Base-by-base conservation (phyloP, 1,140 invertebrate species). In the Drosophila suzukii region DNA sequence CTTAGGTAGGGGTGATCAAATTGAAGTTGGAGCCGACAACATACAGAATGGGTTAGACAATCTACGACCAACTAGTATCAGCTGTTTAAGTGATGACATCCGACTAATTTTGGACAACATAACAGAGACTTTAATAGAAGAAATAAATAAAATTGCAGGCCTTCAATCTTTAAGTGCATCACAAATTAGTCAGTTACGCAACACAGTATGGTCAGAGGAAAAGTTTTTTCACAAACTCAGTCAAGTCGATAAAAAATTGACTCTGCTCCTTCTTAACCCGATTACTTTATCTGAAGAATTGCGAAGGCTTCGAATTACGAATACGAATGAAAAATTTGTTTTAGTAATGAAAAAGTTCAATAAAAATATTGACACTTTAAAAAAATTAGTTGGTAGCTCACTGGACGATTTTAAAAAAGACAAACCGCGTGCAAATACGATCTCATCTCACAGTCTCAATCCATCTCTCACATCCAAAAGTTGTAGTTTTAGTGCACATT, bases 61-160 rank as follows among this genome's bases (percentile, higher is more conserved):
- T 24, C 41, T 53, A 15, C n/a, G 24, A 44, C 47, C 46, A 5
- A 44, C 41, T 8, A 78, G 75, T 20, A 34, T 17, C 4, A 32
- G 5, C 10, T 49, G 47, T 10, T 39, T 63, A 2, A 27, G 44
- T 10, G 62, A 71, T 44, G 57, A 66, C 4, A 70, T 44, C 20
- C 34, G 55, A 2, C n/a, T 27, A 2, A 82, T 77, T 38, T 61
- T 90, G 20, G 73, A 90, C 51, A 65, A 55, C 20, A 81, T 91
- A 20, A 83, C 75, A 5, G 73, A 91, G 13, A 53, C 81, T n/a
- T 72, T 92, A 58, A 72, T 92, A 15, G 47, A 58, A 10, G 91
- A 92, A 72, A 92, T 92, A 4, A 90, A 85, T 55, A 92, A 92
- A 75, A 90, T 92, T n/a, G 54, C 60, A n/a, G 83, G 90, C 30